These are phyloP conservation scores for Siphonodentalium dalli DNA, from an alignment of 2,888 invertebrate species.

Conservation along the genomic window DNA sequence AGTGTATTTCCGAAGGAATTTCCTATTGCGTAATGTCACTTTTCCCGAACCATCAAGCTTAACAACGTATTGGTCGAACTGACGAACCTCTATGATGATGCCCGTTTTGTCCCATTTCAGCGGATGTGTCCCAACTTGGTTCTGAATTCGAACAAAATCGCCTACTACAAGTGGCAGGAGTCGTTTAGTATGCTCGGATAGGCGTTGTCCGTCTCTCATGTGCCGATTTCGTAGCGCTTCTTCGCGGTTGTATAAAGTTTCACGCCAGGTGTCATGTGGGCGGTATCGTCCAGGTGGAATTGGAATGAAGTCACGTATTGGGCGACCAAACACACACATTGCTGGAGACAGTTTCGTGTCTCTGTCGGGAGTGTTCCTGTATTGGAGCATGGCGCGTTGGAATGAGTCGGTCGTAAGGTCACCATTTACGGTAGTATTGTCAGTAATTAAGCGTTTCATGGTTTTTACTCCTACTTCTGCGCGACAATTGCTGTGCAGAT, in stretches of 20 bases:
- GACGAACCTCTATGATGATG: conserved; percentile 21
- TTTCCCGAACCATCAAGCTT: conserved; percentile 29
- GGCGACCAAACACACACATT: conserved; percentile 30
- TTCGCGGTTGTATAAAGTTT: conserved; percentile 15
- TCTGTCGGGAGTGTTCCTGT: conserved; percentile 28
- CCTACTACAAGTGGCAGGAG: conserved; percentile 27
- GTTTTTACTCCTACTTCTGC: conserved; percentile 43
- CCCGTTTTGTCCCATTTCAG: conserved; percentile 27
- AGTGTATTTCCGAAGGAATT: conserved; percentile 26
- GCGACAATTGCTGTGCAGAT: conserved; percentile 40
- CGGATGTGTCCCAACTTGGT: conserved; percentile 22
- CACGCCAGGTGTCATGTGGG: conserved; percentile 27
- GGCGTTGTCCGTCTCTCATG: conserved; percentile 20
- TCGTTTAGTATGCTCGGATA: conserved; percentile 19
- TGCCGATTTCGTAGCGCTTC: conserved; percentile 19
- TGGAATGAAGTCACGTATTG: conserved; percentile 27
- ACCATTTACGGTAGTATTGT: conserved; percentile 33
- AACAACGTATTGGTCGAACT: conserved; percentile 30
- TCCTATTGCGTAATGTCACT: conserved; percentile 26
- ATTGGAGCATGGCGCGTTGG: conserved; percentile 27
- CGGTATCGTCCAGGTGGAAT: conserved; percentile 25
- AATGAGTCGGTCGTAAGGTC: conserved; percentile 23
- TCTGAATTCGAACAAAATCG: conserved; percentile 28
- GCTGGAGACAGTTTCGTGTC: conserved; percentile 33
- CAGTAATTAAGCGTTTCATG: conserved; percentile 37